Conservation (phyloP, 1,140 invertebrate species). For the Leptopilina clavipes region DNA sequence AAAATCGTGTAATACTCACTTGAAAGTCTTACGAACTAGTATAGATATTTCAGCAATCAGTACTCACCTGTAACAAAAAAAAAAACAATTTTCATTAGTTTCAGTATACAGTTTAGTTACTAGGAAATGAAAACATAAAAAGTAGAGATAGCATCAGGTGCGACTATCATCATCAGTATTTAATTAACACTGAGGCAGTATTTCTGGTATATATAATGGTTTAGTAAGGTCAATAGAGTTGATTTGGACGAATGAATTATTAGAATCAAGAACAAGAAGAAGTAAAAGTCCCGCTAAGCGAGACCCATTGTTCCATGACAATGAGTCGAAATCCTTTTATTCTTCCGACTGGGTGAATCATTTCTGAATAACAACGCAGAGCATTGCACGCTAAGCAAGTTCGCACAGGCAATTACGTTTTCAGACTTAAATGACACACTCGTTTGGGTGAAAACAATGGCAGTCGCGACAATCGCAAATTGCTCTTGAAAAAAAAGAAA, state of each 20-base stretch:
- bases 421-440: slow-evolving; percentile 23
- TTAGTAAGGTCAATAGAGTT: slow-evolving; percentile 2
- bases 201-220: not conserved
- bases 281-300: slow-evolving; percentile 22
- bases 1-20: not conserved
- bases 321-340: slow-evolving; percentile 30
- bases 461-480: not conserved
- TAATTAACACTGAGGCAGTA: not conserved
- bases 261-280: not conserved
- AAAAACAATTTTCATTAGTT: slow-evolving; percentile 6
- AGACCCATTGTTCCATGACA: slow-evolving; percentile 13
- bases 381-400: slow-evolving; percentile 18
- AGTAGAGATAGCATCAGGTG: too few relatives aligned
- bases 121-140: too few relatives aligned
- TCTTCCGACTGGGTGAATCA: slow-evolving; percentile 19
- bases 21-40: not conserved
- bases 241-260: slow-evolving; percentile 4
- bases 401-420: slow-evolving; percentile 25
- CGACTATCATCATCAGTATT: too few relatives aligned
- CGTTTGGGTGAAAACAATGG: slow-evolving; percentile 13
- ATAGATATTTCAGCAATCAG: not conserved
- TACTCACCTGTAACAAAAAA: slow-evolving; percentile 3
- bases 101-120: too few relatives aligned
- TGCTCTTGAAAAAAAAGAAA: not conserved
- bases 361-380: not conserved